phyloP scores from a whole-genome alignment of 2,113 vertebrate species.

The Ptychochromis oligacanthus region DNA sequence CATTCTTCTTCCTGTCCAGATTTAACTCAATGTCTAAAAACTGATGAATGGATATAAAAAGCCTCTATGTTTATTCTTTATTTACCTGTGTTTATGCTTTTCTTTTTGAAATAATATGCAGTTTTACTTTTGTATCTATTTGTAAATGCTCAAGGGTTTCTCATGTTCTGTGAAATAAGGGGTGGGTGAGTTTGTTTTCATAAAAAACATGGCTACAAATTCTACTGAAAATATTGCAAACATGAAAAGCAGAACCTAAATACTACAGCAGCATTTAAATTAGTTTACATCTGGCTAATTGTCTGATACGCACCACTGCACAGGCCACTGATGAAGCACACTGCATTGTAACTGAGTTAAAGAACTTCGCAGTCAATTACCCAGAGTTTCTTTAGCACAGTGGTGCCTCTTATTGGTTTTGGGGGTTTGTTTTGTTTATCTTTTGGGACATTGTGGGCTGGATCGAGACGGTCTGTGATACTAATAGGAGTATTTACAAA shows the following conservation, averaged over 20 bases:
- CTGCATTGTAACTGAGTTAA: background rate
- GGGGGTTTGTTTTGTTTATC: background rate
- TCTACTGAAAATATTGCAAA: background rate
- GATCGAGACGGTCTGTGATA: background rate
- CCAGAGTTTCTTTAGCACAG: background rate
- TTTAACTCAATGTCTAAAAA: background rate
- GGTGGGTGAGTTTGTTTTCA: background rate
- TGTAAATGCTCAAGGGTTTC: too few species aligned
- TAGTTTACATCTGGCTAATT: background rate
- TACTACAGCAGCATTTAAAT: background rate
- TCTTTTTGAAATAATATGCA: background rate
- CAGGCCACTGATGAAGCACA: background rate
- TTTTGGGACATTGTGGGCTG: background rate
- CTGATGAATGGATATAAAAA: background rate
- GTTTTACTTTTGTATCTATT: background rate
- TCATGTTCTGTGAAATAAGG: background rate
- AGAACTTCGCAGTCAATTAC: background rate
- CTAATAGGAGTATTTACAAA: too few species aligned
- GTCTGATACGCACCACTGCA: background rate
- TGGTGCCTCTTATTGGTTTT: background rate
- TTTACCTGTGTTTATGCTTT: background rate
- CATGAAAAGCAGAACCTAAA: background rate
- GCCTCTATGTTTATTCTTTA: background rate
- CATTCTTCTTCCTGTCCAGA: too few species aligned
- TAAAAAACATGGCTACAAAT: background rate